Percentiles rank a stretch among this genome's conserved stretches.
Conservation (phyloP, 2,113 vertebrate genomes). For the Geococcyx californianus region DNA sequence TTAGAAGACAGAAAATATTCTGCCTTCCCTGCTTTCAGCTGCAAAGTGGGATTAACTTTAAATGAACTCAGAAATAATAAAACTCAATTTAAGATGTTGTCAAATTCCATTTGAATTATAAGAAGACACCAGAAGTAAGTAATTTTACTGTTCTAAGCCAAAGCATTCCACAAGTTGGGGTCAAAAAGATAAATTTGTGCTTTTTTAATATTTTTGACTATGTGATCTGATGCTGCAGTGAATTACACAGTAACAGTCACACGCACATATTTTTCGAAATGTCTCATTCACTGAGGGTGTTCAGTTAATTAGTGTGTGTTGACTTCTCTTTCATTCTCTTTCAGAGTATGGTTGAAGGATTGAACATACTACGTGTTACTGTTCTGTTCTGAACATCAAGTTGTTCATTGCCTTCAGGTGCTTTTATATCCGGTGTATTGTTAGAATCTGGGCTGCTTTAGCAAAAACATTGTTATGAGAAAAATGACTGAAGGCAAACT, state of each 20-base stretch:
- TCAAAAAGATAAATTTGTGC: background rate
- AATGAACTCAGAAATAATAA: background rate
- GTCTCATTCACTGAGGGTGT: background rate
- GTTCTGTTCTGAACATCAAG: background rate
- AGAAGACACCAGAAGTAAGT: background rate
- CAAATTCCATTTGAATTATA: background rate
- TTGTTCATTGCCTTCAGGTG: background rate
- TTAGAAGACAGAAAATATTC: background rate
- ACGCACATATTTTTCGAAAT: background rate
- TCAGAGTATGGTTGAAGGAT: background rate
- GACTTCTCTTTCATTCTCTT: background rate
- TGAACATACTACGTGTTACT: background rate
- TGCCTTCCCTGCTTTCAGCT: background rate
- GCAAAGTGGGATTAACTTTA: background rate
- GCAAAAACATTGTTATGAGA: background rate
- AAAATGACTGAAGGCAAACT: background rate
- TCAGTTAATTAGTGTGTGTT: background rate
- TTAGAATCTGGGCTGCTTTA: background rate
- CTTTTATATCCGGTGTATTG: background rate
- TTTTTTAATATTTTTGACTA: background rate
- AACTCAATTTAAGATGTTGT: background rate
- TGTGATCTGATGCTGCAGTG: background rate
- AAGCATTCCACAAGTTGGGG: background rate
- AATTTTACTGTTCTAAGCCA: background rate
- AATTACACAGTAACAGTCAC: background rate